A percentile compares a stretch with the other conserved stretches of the same genome.
These are phyloP conservation scores for Drosophila borborema DNA, from an alignment of 2,888 invertebrate species.

Conservation along the genomic window DNA sequence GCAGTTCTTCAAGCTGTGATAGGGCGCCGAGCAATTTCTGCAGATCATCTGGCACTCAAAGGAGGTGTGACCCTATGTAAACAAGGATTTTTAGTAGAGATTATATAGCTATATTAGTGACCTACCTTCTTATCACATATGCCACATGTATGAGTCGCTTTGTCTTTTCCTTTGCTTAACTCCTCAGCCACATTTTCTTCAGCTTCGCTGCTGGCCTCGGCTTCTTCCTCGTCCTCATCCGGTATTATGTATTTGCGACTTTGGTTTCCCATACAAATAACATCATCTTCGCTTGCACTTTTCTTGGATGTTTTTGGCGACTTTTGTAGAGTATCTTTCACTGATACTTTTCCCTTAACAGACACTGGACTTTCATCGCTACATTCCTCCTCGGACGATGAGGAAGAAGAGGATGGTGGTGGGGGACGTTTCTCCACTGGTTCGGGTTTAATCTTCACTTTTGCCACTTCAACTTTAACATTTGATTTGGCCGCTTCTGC, in stretches of 20 bases:
- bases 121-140: constrained; percentile 82
- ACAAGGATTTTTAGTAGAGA: neutral
- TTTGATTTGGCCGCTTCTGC: constrained; percentile 19
- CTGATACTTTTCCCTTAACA: constrained; percentile 23
- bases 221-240: constrained; percentile 66
- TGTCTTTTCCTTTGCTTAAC: constrained; percentile 21
- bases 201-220: constrained; percentile 25
- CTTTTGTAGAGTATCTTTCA: constrained; percentile 37
- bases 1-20: constrained; percentile 78
- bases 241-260: constrained; percentile 68
- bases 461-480: constrained; percentile 12
- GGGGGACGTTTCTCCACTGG: constrained; percentile 20
- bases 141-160: constrained; percentile 54
- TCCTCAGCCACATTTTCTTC: constrained; percentile 19
- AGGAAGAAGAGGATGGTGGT: constrained; percentile 44
- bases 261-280: constrained; percentile 80
- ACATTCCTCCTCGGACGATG: constrained; percentile 51
- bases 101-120: neutral
- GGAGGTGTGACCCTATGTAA: constrained; percentile 75
- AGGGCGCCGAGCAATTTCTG: constrained; percentile 79
- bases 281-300: constrained; percentile 74
- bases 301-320: constrained; percentile 35
- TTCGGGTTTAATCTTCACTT: constrained; percentile 23
- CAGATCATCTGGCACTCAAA: constrained; percentile 83
- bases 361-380: constrained; percentile 38